Percentiles rank a stretch among this genome's conserved stretches.
phyloP scores from a whole-genome alignment of 2,888 invertebrate genomes.

The Petrolisthes cinctipes region DNA sequence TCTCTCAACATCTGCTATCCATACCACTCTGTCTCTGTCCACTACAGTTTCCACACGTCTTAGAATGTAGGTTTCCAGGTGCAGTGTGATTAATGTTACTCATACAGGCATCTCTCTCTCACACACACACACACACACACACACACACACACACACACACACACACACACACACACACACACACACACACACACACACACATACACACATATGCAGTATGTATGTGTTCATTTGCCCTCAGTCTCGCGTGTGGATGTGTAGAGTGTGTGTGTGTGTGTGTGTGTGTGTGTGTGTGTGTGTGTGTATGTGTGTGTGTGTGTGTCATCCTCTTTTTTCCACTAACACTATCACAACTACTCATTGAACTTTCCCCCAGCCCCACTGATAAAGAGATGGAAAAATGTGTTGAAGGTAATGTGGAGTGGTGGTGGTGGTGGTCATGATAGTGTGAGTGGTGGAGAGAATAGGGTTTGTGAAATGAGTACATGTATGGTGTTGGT shows the following conservation, averaged over 20 bases:
- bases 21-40: too few relatives aligned
- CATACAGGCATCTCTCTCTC: too few relatives aligned
- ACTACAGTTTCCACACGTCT: too few relatives aligned
- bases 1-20: too few relatives aligned
- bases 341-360: too few relatives aligned
- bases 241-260: neutral
- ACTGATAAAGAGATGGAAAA: neutral
- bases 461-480: neutral
- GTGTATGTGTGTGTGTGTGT: too few relatives aligned
- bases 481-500: neutral
- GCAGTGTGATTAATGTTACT: too few relatives aligned
- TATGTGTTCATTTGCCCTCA: neutral
- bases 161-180: neutral
- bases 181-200: neutral
- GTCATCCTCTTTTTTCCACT: neutral
- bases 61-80: too few relatives aligned
- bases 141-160: neutral
- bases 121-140: conserved; percentile 7
- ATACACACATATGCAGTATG: neutral
- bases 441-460: neutral
- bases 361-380: neutral
- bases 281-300: neutral
- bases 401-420: neutral
- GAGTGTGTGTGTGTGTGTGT: neutral
- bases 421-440: neutral